Evolutionary conservation across 2,797 vertebrate genomes (phyloP).

Genomic region (Paratrypauchen microcephalus): DNA sequence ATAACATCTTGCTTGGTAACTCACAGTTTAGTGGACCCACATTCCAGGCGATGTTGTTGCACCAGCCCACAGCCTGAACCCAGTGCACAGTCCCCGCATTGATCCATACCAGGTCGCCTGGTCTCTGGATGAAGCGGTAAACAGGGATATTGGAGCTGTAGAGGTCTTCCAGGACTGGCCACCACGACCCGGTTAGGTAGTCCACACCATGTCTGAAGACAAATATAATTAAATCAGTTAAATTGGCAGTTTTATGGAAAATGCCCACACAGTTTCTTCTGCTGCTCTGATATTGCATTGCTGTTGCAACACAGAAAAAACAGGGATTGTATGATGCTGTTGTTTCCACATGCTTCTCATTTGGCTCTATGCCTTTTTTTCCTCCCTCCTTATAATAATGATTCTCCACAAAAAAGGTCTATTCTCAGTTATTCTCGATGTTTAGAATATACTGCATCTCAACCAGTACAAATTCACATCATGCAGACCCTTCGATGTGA

Average conservation of each 20-base stretch:
- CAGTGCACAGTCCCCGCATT: conserved; percentile 98
- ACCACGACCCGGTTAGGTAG: conserved; percentile 94
- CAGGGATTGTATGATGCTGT: too few relatives aligned
- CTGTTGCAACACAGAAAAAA: too few relatives aligned
- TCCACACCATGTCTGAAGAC: conserved; percentile 86
- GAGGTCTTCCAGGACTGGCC: conserved; percentile 97
- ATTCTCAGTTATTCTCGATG: too few relatives aligned
- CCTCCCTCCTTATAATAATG: too few relatives aligned
- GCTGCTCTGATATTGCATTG: too few relatives aligned
- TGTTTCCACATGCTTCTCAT: too few relatives aligned
- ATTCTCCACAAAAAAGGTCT: too few relatives aligned
- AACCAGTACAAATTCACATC: too few relatives aligned
- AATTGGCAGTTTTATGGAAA: not conserved
- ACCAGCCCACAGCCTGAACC: conserved; percentile 99
- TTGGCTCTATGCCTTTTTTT: too few relatives aligned
- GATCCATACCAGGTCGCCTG: conserved; percentile 98
- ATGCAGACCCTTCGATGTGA: too few relatives aligned
- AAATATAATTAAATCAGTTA: not conserved
- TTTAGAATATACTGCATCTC: too few relatives aligned
- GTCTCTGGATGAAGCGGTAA: conserved; percentile 98
- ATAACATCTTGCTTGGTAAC: conserved; percentile 10
- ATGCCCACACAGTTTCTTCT: not conserved
- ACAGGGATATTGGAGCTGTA: conserved; percentile 97
- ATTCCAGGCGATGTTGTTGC: conserved; percentile 91
- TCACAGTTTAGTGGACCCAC: conserved; percentile 90